Conservation (phyloP, 1,140 invertebrate genomes). For the Eupeodes corollae region DNA sequence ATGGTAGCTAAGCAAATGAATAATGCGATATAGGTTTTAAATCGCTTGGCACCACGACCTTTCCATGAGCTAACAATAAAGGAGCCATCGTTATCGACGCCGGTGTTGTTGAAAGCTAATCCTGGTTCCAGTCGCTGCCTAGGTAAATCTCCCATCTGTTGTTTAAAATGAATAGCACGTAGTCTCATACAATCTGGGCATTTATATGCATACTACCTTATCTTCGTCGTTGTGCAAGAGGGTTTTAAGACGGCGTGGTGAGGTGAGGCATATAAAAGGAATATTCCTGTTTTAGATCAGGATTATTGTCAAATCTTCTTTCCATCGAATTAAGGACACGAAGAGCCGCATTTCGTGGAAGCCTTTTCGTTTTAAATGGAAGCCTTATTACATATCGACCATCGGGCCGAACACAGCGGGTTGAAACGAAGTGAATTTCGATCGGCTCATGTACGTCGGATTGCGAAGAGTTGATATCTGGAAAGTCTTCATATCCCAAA, state of each 20-base stretch:
- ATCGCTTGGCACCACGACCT: not conserved
- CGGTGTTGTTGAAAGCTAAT: conserved; percentile 7
- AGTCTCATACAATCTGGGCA: conserved; percentile 1
- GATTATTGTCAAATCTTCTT: not conserved
- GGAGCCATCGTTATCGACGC: conserved; percentile 33
- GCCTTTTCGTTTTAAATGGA: not conserved
- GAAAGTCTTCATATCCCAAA: no score
- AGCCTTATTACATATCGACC: not conserved
- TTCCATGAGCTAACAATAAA: conserved; percentile 5
- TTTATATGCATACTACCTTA: no score
- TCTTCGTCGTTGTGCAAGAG: no score
- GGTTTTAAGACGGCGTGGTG: no score
- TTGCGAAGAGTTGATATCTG: no score
- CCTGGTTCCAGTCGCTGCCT: not conserved
- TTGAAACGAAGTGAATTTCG: no score
- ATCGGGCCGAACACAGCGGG: no score
- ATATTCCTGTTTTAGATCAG: conserved; percentile 8
- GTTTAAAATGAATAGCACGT: not conserved
- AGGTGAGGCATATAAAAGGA: conserved; percentile 18
- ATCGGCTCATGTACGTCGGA: no score
- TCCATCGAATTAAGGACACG: not conserved
- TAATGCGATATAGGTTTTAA: conserved; percentile 18
- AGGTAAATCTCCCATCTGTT: not conserved
- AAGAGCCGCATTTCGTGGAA: not conserved
- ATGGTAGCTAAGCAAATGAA: conserved; percentile 16